A percentile compares a stretch with the other conserved stretches of the same genome.
These are phyloP conservation scores for Koerneria pararmatus DNA, from an alignment of 2,888 invertebrate species.

Conservation along the genomic window DNA sequence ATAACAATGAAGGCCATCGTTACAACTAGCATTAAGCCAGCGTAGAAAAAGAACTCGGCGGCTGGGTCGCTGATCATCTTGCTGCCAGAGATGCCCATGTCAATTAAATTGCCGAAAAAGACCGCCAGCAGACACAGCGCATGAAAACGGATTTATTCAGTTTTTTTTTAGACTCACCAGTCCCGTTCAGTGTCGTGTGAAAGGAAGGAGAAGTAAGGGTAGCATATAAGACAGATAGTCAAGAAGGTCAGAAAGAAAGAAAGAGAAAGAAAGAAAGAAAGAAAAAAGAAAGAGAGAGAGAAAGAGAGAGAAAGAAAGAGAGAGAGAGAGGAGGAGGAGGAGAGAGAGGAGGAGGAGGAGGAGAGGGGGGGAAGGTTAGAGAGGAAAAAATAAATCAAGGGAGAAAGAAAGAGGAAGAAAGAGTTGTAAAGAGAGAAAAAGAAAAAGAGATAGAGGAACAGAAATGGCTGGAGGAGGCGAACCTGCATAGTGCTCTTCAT, in stretches of 20 bases:
- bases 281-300: no score
- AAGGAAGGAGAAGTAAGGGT: no score
- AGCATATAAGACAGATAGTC: no score
- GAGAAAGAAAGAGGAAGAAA: constrained; percentile 2
- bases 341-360: no score
- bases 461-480: no score
- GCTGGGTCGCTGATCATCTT: constrained; percentile 50
- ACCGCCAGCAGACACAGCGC: constrained; percentile 88
- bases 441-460: background rate
- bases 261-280: no score
- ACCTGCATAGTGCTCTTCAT: constrained; percentile 83
- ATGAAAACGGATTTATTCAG: constrained; percentile 66
- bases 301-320: no score
- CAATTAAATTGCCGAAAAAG: constrained; percentile 87
- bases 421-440: background rate
- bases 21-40: constrained; percentile 53
- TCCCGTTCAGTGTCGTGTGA: no score
- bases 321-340: no score
- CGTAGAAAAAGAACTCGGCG: constrained; percentile 58
- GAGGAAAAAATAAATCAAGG: no score
- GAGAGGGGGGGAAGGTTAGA: no score
- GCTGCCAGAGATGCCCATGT: constrained; percentile 71
- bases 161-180: no score
- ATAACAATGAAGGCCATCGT: constrained; percentile 47
- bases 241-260: background rate